phyloP scores from a whole-genome alignment of 1,140 invertebrate genomes.

The Ladona fulva region DNA sequence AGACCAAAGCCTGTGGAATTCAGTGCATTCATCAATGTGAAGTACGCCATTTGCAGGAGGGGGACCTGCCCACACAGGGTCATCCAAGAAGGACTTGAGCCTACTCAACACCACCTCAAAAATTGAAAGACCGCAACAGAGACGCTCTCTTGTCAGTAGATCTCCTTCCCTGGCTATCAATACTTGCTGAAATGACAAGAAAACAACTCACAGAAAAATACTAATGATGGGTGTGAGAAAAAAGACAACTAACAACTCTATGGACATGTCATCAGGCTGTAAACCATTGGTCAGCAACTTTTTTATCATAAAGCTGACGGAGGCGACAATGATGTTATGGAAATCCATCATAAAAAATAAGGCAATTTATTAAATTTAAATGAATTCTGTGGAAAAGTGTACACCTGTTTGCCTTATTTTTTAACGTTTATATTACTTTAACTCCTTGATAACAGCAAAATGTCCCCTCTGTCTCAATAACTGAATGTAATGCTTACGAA shows the following conservation, averaged over 20 bases:
- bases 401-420: too few species aligned
- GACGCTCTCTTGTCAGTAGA: slow-evolving; percentile 86
- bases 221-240: background rate
- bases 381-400: too few species aligned
- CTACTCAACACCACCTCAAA: slow-evolving; percentile 91
- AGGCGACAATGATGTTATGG: too few species aligned
- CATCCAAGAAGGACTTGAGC: slow-evolving; percentile 74
- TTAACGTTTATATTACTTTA: too few species aligned
- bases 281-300: too few species aligned
- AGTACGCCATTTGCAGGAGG: slow-evolving; percentile 86
- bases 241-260: background rate
- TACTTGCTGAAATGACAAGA: slow-evolving; percentile 60
- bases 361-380: too few species aligned
- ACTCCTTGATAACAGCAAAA: too few species aligned
- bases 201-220: background rate
- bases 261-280: too few species aligned
- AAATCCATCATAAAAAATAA: too few species aligned
- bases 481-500: too few species aligned
- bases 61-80: slow-evolving; percentile 85
- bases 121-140: slow-evolving; percentile 97
- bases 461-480: too few species aligned
- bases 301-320: too few species aligned
- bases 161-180: slow-evolving; percentile 90
- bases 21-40: slow-evolving; percentile 93
- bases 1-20: slow-evolving; percentile 97